phyloP scores from a whole-genome alignment of 2,888 invertebrate species.

The Drosophila recens region DNA sequence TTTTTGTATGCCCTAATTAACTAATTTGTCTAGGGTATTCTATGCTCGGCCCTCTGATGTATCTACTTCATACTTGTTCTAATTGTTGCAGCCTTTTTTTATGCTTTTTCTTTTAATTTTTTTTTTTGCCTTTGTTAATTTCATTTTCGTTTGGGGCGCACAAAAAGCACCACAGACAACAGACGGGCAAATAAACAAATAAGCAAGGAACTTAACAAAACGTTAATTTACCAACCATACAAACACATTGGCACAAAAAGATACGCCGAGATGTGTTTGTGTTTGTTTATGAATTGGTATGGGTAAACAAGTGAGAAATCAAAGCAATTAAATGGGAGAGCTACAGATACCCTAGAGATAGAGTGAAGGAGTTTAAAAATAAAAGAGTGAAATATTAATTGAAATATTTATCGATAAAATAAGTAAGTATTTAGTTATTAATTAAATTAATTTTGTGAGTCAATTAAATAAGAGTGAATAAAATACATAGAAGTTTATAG shows the following conservation, averaged over 20 bases:
- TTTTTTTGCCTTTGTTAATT: slow-evolving; percentile 57
- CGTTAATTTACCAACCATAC: slow-evolving; percentile 65
- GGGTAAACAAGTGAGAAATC: slow-evolving; percentile 41
- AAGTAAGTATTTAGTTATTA: too few species aligned
- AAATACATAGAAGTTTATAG: too few species aligned
- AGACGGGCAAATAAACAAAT: slow-evolving; percentile 74
- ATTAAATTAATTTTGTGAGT: too few species aligned
- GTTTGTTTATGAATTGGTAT: slow-evolving; percentile 54
- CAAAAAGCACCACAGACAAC: slow-evolving; percentile 36
- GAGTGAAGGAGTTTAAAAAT: neutral
- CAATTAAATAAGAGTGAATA: too few species aligned
- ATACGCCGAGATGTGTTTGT: slow-evolving; percentile 37
- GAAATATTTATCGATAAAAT: neutral
- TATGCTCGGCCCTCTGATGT: neutral
- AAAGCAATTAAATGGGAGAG: neutral
- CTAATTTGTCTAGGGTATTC: slow-evolving; percentile 3
- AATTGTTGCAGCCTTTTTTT: slow-evolving; percentile 43
- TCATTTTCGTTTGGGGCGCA: slow-evolving; percentile 61
- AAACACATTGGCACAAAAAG: slow-evolving; percentile 27
- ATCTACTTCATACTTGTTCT: slow-evolving; percentile 10
- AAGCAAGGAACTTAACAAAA: slow-evolving; percentile 69
- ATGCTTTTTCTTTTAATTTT: slow-evolving; percentile 30
- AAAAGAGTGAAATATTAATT: neutral
- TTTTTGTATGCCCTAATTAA: neutral
- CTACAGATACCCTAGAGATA: slow-evolving; percentile 26